These are phyloP conservation scores for Drosophila robusta DNA, from an alignment of 2,888 invertebrate genomes.

Conservation along the genomic window DNA sequence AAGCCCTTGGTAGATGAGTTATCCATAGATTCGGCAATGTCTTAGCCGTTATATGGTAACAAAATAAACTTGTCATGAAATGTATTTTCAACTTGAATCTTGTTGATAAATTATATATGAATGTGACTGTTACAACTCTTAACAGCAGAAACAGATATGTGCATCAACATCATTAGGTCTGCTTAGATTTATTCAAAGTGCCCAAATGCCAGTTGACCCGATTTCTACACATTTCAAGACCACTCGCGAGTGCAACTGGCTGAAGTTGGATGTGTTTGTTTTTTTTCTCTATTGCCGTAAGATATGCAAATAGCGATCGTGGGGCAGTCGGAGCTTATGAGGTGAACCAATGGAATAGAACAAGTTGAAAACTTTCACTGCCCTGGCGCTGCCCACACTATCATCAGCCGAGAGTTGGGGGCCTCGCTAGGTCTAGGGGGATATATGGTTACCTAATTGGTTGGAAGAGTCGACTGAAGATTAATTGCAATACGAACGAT, in stretches of 20 bases:
- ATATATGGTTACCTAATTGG: slow-evolving; percentile 64
- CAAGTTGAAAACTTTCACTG: slow-evolving; percentile 67
- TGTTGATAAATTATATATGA: not conserved
- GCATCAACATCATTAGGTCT: not conserved
- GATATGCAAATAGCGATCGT: slow-evolving; percentile 64
- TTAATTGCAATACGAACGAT: slow-evolving; percentile 72
- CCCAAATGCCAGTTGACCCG: slow-evolving; percentile 24
- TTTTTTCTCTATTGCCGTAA: slow-evolving; percentile 3
- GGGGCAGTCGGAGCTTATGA: not conserved
- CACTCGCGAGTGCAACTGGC: slow-evolving; percentile 33
- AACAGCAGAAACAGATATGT: not conserved
- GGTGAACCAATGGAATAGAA: slow-evolving; percentile 62
- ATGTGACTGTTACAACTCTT: too few relatives aligned
- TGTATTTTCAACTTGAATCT: not conserved
- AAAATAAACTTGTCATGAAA: too few relatives aligned
- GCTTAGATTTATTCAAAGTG: not conserved
- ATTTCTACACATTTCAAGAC: slow-evolving; percentile 53
- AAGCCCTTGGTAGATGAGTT: too few relatives aligned
- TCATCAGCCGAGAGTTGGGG: not conserved
- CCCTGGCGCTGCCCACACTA: slow-evolving; percentile 36
- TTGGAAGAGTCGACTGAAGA: slow-evolving; percentile 46
- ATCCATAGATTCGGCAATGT: too few relatives aligned
- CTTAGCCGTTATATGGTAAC: too few relatives aligned
- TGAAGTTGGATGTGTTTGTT: slow-evolving; percentile 24
- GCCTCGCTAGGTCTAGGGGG: slow-evolving; percentile 13